Conservation (phyloP, 2,888 invertebrate genomes). For the Metalampra italica region DNA sequence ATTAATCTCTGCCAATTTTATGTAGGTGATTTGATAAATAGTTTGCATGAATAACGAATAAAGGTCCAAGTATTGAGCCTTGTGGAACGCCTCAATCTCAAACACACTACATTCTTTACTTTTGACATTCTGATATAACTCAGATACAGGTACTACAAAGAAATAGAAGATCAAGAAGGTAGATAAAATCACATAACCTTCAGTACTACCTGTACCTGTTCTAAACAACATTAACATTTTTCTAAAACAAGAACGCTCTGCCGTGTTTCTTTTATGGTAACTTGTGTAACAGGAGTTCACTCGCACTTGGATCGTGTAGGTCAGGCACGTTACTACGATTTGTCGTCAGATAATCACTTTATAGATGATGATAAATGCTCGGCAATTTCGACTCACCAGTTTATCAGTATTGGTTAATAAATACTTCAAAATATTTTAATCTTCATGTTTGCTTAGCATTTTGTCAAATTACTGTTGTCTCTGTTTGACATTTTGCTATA, state of each 20-base stretch:
- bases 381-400: conserved; percentile 1
- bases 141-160: not conserved
- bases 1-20: no score
- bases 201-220: conserved; percentile 14
- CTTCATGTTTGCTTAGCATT: no score
- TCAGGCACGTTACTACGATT: conserved; percentile 24
- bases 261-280: conserved; percentile 25
- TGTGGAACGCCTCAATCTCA: conserved; percentile 1
- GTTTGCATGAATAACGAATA: conserved; percentile 1
- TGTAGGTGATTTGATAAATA: no score
- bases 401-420: no score
- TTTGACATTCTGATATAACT: not conserved
- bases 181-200: conserved; percentile 14
- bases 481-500: no score
- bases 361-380: conserved; percentile 7
- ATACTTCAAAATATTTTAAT: no score
- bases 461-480: no score
- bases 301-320: conserved; percentile 19
- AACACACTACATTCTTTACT: not conserved
- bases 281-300: conserved; percentile 20
- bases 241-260: conserved; percentile 14
- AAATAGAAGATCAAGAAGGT: conserved; percentile 6
- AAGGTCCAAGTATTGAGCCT: conserved; percentile 2
- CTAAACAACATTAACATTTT: conserved; percentile 13
- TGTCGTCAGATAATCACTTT: conserved; percentile 20